phyloP scores from a whole-genome alignment of 2,888 invertebrate genomes.

The Sarcophaga subvicina region DNA sequence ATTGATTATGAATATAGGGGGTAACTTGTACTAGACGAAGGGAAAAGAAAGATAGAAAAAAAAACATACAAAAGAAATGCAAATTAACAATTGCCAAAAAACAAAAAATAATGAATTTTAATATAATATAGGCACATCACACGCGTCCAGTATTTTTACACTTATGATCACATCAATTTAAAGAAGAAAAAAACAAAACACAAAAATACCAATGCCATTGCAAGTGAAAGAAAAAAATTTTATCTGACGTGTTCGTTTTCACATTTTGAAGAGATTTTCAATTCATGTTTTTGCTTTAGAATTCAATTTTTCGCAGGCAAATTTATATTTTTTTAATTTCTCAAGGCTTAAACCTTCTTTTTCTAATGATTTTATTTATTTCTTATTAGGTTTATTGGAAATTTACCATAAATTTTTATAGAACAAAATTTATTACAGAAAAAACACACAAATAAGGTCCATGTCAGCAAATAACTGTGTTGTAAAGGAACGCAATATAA shows the following conservation, averaged over 20 bases:
- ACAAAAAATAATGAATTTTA: neutral
- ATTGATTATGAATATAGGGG: slow-evolving; percentile 22
- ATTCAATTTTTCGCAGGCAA: neutral
- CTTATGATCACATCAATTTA: slow-evolving; percentile 48
- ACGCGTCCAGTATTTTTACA: slow-evolving; percentile 28
- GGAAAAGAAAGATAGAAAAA: slow-evolving; percentile 34
- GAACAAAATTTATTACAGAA: slow-evolving; percentile 73
- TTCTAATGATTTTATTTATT: neutral
- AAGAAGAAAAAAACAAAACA: slow-evolving; percentile 2
- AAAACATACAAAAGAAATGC: neutral
- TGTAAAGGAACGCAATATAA: slow-evolving; percentile 46
- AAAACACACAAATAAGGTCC: slow-evolving; percentile 75
- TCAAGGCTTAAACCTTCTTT: neutral
- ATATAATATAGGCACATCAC: slow-evolving; percentile 1
- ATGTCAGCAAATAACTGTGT: slow-evolving; percentile 74
- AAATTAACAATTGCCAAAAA: neutral
- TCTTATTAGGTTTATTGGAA: slow-evolving; percentile 7
- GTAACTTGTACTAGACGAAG: slow-evolving; percentile 59
- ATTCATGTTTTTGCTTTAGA: slow-evolving; percentile 25
- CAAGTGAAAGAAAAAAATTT: neutral
- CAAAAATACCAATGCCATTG: slow-evolving; percentile 43
- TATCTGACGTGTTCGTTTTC: slow-evolving; percentile 63
- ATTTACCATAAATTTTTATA: slow-evolving; percentile 74
- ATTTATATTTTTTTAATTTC: neutral
- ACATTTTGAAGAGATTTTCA: slow-evolving; percentile 23